Conservation (phyloP, 2,113 vertebrate genomes). For the Mustela nigripes region DNA sequence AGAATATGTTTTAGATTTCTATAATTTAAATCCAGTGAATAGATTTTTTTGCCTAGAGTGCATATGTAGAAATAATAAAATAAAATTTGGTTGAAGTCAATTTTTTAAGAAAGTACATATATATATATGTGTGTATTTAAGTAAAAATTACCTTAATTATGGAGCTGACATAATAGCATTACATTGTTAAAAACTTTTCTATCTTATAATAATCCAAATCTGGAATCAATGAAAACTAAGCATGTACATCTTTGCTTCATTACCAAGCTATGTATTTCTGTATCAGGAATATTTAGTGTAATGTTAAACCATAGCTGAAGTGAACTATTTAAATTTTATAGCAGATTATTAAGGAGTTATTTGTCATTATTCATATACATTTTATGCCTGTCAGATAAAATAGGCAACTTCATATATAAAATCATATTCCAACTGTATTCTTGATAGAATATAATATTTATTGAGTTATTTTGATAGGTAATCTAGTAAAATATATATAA, state of each 20-base stretch:
- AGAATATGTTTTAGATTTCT: background rate
- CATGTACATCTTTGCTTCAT: background rate
- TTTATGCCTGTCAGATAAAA: slow-evolving; percentile 37
- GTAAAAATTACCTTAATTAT: background rate
- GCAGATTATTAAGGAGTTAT: background rate
- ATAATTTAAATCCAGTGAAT: background rate
- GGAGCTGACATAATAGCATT: slow-evolving; percentile 20
- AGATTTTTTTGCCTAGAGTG: background rate
- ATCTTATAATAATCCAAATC: slow-evolving; percentile 16
- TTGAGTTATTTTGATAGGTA: background rate
- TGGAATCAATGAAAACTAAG: slow-evolving; percentile 27
- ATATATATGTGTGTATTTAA: background rate
- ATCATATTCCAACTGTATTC: background rate
- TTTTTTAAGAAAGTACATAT: slow-evolving; percentile 7
- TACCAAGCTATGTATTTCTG: background rate
- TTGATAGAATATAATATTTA: slow-evolving; percentile 22
- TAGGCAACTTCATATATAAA: background rate
- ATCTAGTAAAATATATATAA: background rate
- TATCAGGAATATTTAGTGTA: slow-evolving; percentile 46
- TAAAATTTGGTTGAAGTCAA: background rate
- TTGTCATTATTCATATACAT: background rate
- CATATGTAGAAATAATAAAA: background rate
- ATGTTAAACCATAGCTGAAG: background rate
- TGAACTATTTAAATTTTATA: background rate
- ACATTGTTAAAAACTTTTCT: background rate